Evolutionary conservation across 2,797 vertebrate genomes (phyloP), one percentile per base, ranked within the genome.

Genomic region (Nyctalus aviator): DNA sequence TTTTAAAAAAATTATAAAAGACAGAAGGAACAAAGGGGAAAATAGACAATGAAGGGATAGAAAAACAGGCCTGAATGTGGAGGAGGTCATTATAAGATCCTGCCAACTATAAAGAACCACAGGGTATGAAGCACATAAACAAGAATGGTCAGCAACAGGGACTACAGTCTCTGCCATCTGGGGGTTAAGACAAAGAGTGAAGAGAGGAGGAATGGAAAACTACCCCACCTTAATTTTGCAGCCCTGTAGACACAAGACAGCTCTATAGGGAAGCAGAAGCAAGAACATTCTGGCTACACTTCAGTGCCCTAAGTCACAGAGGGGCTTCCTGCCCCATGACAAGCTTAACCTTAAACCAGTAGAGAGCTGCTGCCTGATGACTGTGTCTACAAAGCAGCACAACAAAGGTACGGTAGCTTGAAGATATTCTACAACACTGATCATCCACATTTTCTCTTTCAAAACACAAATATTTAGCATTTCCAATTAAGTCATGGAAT

Each of bases 381-480:
- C 13, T 21, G 6, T 27, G 3, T 15, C 84, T 25, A 6, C 2
- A 41, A 53, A 93, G 12, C n/a, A 25, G 14, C 17, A 15, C 1
- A 7, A 23, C 44, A 32, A 55, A 72, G 15, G 3, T 9, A 2
- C 18, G 0, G 6, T 1, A n/a, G 41, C 35, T 81, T 12, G 55
- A 75, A 96, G 37, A 53, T 5, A 18, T 48, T 81, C 57, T 79
- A 23, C 13, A 3, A 7, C 1, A 10, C 21, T 66, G 30, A 72
- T 84, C 53, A 62, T 32, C 76, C 50, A 76, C 69, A 88, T 37
- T 30, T 62, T 59, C 59, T 48, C 69, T 84, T 91, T 84, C 62
- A 90, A 92, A 83, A 94, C 62, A 84, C 72, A 94, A 94, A 76
- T 64, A 81, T 48, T 94, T 89, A 83, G 83, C 66, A 88, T 59